These are phyloP conservation scores for Amazonetta brasiliensis DNA, from an alignment of 2,797 vertebrate genomes.

Conservation along the genomic window DNA sequence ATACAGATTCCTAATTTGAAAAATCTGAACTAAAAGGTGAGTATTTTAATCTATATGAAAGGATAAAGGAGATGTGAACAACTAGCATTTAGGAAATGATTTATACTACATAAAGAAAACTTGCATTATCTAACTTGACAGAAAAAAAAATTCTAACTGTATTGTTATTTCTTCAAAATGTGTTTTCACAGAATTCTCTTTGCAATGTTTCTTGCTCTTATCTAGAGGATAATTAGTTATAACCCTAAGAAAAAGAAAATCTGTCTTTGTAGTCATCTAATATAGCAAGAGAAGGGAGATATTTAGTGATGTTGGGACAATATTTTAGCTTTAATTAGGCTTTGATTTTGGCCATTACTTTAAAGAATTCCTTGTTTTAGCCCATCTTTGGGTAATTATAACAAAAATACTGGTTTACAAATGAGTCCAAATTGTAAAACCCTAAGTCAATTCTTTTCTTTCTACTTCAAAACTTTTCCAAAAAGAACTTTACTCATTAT, in stretches of 20 bases:
- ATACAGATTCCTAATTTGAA: not conserved
- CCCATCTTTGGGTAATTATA: constrained; percentile 27
- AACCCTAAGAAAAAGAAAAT: not conserved
- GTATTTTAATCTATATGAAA: not conserved
- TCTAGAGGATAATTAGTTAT: not conserved
- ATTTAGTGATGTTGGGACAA: not conserved
- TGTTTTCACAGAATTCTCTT: not conserved
- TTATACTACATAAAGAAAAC: not conserved
- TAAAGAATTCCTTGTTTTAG: not conserved
- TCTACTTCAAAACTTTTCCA: not conserved
- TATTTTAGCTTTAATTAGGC: constrained; percentile 25
- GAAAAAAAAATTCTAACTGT: not conserved
- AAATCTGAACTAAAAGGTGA: not conserved
- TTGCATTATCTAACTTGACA: not conserved
- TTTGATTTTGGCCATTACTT: constrained; percentile 37
- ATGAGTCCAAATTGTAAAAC: constrained; percentile 11
- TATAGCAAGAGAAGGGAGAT: not conserved
- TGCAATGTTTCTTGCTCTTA: not conserved
- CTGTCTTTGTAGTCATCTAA: not conserved
- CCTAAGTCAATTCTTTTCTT: constrained; percentile 18
- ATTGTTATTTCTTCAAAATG: not conserved
- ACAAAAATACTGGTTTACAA: constrained; percentile 19
- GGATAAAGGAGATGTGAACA: not conserved
- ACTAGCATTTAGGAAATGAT: not conserved
- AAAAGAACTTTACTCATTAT: not conserved